Base-by-base conservation (phyloP, 2,888 invertebrate species). In the Exocentrus adspersus region DNA sequence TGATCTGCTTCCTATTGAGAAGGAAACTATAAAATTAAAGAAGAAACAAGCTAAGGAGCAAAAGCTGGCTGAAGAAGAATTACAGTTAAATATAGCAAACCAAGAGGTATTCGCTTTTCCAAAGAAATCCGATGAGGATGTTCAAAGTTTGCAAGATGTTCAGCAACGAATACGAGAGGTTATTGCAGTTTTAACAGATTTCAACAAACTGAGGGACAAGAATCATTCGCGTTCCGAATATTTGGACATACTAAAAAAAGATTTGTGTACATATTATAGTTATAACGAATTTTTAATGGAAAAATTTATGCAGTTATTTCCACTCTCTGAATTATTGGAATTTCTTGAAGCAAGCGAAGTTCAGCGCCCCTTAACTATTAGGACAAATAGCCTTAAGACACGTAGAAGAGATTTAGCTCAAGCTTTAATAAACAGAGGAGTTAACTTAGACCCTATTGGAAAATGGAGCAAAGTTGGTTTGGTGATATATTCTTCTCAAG, bases 391-490 rank as follows among this genome's bases (percentile, higher is more conserved):
- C 58, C 85, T 99, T 32, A 99, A 98, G 84, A 93, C 93, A 0
- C 87, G 98, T 58, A 86, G 98, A 70, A 87, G 96, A 62, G 97
- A 98, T 83, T 86, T 98, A 62, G 98, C 98, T 2, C 95, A 95
- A 77, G 92, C 96, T 10, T 85, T 99, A 42, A 99, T 99, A 59
- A 94, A 94, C 78, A 88, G 98, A 77, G 99, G 99, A 17, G 97
- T 98, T 0, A 99, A 99, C 86, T 87, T 99, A 68, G 98, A 99
- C 84, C 98, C 98, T 0, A 88, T 99, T 60, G 98, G 97, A 3
- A 95, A 97, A 82, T 99, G 99, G 99, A 95, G 97, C 50, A 98
- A 97, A 85, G 95, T 98, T 16, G 99, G 99, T 9, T 86, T 99
- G 28, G 97, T 99, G 1, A 88, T 99, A 6, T 99, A 96, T 81